These are phyloP conservation scores for Brachypterus glaber DNA, from an alignment of 2,888 invertebrate species.

Conservation along the genomic window DNA sequence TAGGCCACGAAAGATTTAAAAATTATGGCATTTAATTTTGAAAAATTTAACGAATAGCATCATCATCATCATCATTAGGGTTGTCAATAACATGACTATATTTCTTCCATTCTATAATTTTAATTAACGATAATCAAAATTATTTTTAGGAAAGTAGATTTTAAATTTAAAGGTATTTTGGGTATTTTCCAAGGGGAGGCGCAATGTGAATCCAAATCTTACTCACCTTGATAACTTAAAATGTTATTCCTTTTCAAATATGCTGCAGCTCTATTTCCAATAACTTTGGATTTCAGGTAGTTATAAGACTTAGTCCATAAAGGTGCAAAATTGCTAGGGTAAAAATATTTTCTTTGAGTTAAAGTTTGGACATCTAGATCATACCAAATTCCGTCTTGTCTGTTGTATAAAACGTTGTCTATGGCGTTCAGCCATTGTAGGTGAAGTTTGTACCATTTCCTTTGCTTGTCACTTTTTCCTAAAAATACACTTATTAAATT, in stretches of 20 bases:
- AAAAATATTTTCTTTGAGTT: constrained; percentile 52
- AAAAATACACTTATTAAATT: too few relatives aligned
- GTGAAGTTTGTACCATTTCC: too few relatives aligned
- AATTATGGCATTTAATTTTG: too few relatives aligned
- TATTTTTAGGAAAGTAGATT: too few relatives aligned
- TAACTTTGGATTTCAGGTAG: constrained; percentile 19
- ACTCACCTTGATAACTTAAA: constrained; percentile 3
- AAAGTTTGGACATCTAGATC: constrained; percentile 52
- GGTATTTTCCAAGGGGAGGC: too few relatives aligned
- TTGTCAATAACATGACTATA: too few relatives aligned
- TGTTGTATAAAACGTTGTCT: constrained; percentile 64
- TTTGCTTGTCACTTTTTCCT: too few relatives aligned
- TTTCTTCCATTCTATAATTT: not conserved
- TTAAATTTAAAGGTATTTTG: too few relatives aligned
- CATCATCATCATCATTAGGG: too few relatives aligned
- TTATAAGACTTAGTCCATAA: constrained; percentile 47
- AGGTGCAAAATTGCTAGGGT: constrained; percentile 58
- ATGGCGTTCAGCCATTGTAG: constrained; percentile 54
- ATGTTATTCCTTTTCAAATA: constrained; percentile 43
- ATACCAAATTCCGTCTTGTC: constrained; percentile 59
- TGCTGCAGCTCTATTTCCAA: constrained; percentile 42
- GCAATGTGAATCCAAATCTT: too few relatives aligned
- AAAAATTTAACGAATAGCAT: too few relatives aligned
- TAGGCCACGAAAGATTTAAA: too few relatives aligned
- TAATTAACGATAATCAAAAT: not conserved